These are phyloP conservation scores for Ashinkailepas kermadecensis DNA, from an alignment of 2,888 invertebrate species.

Conservation along the genomic window DNA sequence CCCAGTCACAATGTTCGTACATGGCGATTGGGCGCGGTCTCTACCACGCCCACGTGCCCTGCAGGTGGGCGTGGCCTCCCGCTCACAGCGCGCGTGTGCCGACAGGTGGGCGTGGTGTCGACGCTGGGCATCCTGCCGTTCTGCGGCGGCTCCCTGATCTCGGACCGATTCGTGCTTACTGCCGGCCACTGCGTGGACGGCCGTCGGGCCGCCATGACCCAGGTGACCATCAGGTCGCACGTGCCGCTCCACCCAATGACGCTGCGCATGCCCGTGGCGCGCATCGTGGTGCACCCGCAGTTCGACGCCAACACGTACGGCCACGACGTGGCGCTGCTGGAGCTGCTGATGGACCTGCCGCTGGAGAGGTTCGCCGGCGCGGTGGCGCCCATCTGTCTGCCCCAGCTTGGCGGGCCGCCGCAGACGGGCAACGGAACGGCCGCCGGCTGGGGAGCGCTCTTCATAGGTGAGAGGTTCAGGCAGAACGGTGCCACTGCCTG, in stretches of 20 bases:
- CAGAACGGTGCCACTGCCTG: no score
- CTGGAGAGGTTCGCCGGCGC: not conserved
- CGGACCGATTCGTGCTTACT: not conserved
- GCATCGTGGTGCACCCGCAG: not conserved
- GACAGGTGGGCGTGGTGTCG: not conserved
- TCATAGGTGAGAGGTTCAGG: not conserved
- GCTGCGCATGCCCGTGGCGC: not conserved
- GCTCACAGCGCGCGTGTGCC: not conserved
- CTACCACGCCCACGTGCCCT: not conserved
- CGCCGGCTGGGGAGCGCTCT: not conserved
- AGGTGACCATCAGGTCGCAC: not conserved
- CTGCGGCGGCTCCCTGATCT: constrained; percentile 5
- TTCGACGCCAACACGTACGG: not conserved
- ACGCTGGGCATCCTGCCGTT: not conserved
- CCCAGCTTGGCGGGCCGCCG: not conserved
- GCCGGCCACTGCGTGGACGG: not conserved
- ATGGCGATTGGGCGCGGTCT: no score
- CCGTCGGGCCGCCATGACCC: not conserved
- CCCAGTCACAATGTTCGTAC: no score
- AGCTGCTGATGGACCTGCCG: not conserved
- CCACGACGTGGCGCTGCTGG: constrained; percentile 10
- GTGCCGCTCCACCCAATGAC: not conserved
- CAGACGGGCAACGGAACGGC: not conserved
- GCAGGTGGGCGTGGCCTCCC: not conserved
- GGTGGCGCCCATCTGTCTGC: constrained; percentile 7